Evolutionary conservation across 2,113 vertebrate species (phyloP), one percentile per base, ranked within the genome.

Genomic region (Prunella himalayana): DNA sequence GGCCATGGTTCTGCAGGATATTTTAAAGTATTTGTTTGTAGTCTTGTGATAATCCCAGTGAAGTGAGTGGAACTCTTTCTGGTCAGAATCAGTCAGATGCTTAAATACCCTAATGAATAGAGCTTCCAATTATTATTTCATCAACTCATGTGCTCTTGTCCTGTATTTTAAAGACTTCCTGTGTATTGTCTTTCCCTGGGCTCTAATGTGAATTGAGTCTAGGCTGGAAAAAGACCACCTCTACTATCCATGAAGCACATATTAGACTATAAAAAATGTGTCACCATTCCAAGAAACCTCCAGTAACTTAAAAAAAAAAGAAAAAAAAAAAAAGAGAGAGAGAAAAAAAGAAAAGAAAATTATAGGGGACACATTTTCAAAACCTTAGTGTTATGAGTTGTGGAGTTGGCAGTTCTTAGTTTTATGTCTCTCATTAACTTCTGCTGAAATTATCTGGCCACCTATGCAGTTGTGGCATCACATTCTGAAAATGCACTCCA

Each of bases 111-210:
- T 57, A 35, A 59, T 77, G 84, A 94, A 90, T 56, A 86, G 19
- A 0, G 49, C 21, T 95, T 94, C 65, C 73, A 94, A 51, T 87
- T 87, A 91, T 89, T 89, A 63, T 90, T 91, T 95, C 84, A 76
- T 90, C 45, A 72, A 63, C 50, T 42, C 59, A 28, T 4, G 3
- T 81, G 59, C 35, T 94, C 68, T 86, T 77, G 39, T 80, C 57
- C 33, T 82, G 42, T 82, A 73, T 95, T 95, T 94, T 93, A 83
- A 90, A 86, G 63, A 80, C 42, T 91, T 95, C 82, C 50, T 85
- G 28, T 54, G 25, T 73, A 61, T 73, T 85, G 60, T 90, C 50
- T 88, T 94, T 50, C 42, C 39, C 9, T 69, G 7, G 1, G 0
- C 9, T 69, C 54, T 35, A 82, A 86, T 5, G 63, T 42, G 59